Conservation (phyloP, 2,797 vertebrate genomes). For the Melanotaenia nigrans region DNA sequence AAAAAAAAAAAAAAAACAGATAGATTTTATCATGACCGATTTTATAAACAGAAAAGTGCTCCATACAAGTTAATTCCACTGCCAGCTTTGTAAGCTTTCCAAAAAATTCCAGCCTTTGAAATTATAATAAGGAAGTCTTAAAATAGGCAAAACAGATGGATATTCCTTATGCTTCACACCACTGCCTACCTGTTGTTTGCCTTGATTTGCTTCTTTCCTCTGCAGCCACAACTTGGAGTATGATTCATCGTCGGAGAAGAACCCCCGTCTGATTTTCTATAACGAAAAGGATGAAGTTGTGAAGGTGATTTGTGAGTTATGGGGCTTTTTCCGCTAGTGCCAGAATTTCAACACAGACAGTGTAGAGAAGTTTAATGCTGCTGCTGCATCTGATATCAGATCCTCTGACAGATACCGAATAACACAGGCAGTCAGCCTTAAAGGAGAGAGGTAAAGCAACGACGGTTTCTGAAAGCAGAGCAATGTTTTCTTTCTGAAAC, state of each 20-base stretch:
- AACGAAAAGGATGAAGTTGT: constrained; percentile 82
- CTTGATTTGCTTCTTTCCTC: constrained; percentile 68
- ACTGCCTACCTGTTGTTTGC: constrained; percentile 58
- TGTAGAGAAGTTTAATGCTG: constrained; percentile 4
- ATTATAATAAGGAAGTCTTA: constrained; percentile 27
- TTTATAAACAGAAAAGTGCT: constrained; percentile 34
- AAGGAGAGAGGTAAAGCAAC: constrained; percentile 16
- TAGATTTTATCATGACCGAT: constrained; percentile 50
- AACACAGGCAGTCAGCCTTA: not conserved
- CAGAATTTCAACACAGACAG: constrained; percentile 21
- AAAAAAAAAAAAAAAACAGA: not conserved
- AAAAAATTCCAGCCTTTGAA: constrained; percentile 20
- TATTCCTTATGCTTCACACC: constrained; percentile 9
- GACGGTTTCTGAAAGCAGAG: constrained; percentile 19
- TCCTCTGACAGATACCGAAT: constrained; percentile 31
- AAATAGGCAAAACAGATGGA: constrained; percentile 33
- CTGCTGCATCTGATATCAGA: constrained; percentile 42
- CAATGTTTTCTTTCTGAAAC: constrained; percentile 11
- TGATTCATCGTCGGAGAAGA: constrained; percentile 82
- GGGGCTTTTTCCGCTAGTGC: not conserved
- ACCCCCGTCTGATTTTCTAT: constrained; percentile 84
- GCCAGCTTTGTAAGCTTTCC: constrained; percentile 44
- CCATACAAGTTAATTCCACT: constrained; percentile 18
- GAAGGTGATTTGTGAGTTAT: constrained; percentile 75
- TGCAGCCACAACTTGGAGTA: constrained; percentile 88